Evolutionary conservation across 2,797 vertebrate genomes (phyloP).

Genomic region (Cuniculus paca): DNA sequence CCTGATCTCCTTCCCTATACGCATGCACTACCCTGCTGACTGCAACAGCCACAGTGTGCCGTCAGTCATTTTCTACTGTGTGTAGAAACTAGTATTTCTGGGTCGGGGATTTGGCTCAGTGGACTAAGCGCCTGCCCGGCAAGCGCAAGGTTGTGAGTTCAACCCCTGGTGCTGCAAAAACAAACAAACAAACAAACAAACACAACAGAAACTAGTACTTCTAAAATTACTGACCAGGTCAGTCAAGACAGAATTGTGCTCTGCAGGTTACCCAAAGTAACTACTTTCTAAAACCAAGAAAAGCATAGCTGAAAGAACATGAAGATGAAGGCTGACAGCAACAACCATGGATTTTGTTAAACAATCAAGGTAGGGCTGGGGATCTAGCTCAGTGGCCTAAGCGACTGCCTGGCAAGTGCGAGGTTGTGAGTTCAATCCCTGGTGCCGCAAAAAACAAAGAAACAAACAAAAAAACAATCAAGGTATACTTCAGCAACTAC

Average conservation of each 20-base stretch:
- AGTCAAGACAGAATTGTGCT: not conserved
- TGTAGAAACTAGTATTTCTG: not conserved
- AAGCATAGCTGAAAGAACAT: not conserved
- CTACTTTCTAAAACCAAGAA: not conserved
- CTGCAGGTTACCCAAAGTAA: slow-evolving; percentile 6
- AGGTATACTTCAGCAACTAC: not conserved
- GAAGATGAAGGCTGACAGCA: not conserved
- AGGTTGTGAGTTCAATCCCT: no score
- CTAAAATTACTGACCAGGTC: slow-evolving; percentile 9
- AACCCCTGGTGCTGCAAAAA: no score
- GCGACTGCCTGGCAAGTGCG: no score
- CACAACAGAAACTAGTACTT: not conserved
- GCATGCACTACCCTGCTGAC: no score
- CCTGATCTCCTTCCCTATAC: not conserved
- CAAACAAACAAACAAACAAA: no score
- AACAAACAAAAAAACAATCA: no score
- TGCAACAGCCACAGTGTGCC: not conserved
- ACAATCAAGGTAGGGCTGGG: not conserved
- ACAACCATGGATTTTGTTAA: slow-evolving; percentile 4
- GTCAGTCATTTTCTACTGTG: not conserved
- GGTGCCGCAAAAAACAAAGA: no score
- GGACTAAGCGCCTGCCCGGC: no score
- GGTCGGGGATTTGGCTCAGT: no score
- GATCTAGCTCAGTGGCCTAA: no score
- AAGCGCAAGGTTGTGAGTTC: no score